phyloP scores from a whole-genome alignment of 1,140 invertebrate species.

The Orchestia grillus region DNA sequence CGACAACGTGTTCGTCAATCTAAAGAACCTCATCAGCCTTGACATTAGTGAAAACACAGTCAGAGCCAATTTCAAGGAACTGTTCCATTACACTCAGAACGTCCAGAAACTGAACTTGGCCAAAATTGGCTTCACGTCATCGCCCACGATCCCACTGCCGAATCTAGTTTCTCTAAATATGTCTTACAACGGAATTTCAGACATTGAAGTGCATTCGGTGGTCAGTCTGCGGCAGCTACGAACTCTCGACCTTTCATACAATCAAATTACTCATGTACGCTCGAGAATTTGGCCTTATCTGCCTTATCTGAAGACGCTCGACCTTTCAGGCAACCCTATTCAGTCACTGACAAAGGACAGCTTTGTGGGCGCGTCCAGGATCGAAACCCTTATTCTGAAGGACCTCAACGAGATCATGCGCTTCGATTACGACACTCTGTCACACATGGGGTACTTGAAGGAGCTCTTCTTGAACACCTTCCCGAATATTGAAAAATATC shows the following conservation, averaged over 20 bases:
- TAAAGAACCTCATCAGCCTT: constrained; percentile 80
- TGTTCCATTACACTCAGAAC: constrained; percentile 88
- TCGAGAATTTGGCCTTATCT: constrained; percentile 73
- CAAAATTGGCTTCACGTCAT: constrained; percentile 80
- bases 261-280: constrained; percentile 78
- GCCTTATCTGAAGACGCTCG: constrained; percentile 67
- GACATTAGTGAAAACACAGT: constrained; percentile 86
- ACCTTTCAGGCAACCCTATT: constrained; percentile 68
- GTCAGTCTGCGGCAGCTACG: constrained; percentile 76
- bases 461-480: constrained; percentile 67
- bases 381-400: constrained; percentile 65
- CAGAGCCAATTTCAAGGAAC: constrained; percentile 88
- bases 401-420: constrained; percentile 66
- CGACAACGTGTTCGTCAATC: constrained; percentile 88
- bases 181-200: constrained; percentile 79
- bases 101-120: constrained; percentile 81
- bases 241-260: constrained; percentile 78
- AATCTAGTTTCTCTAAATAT: constrained; percentile 83
- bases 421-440: constrained; percentile 67
- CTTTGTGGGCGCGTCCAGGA: constrained; percentile 64
- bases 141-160: constrained; percentile 80
- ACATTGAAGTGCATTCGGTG: constrained; percentile 65
- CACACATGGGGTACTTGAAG: constrained; percentile 67
- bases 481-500: constrained; percentile 67
- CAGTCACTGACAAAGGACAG: constrained; percentile 67